These are phyloP conservation scores for Eupithecia abbreviata DNA, from an alignment of 2,888 invertebrate genomes.

Conservation along the genomic window DNA sequence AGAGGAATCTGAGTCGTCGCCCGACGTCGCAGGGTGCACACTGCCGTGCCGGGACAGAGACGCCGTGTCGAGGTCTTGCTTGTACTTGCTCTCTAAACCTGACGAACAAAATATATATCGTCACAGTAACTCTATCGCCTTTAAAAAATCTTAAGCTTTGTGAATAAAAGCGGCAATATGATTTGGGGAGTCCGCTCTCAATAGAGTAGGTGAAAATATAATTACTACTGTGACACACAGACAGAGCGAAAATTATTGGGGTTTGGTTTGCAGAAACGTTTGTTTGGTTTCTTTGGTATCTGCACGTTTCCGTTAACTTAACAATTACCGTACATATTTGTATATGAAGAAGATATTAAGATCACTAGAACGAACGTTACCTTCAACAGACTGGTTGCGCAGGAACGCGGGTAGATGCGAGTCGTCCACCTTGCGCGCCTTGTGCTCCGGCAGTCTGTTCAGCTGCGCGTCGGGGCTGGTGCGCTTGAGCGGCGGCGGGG, in stretches of 20 bases:
- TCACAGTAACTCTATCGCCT: neutral
- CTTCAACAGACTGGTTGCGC: constrained; percentile 77
- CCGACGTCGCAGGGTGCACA: constrained; percentile 54
- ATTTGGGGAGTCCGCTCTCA: neutral
- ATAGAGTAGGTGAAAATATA: neutral
- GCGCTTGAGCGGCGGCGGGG: constrained; percentile 66
- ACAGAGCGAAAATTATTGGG: too few relatives aligned
- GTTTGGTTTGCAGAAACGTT: too few relatives aligned
- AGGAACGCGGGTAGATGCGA: constrained; percentile 65
- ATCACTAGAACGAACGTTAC: constrained; percentile 44
- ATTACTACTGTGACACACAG: too few relatives aligned
- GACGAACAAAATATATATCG: neutral
- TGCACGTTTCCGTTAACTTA: too few relatives aligned
- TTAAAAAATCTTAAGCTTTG: neutral
- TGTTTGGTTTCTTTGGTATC: too few relatives aligned
- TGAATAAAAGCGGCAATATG: neutral
- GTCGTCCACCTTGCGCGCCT: constrained; percentile 49
- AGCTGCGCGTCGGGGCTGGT: constrained; percentile 63
- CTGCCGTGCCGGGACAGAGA: constrained; percentile 67
- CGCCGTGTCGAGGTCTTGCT: constrained; percentile 53
- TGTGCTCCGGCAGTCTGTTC: constrained; percentile 50
- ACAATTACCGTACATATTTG: too few relatives aligned
- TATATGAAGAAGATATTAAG: too few relatives aligned
- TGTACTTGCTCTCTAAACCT: constrained; percentile 56
- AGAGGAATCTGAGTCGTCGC: constrained; percentile 54